Percentiles rank a stretch among this genome's conserved stretches.
Evolutionary conservation across 2,113 vertebrate species (phyloP).

Genomic region (Lichenostomus cassidix): DNA sequence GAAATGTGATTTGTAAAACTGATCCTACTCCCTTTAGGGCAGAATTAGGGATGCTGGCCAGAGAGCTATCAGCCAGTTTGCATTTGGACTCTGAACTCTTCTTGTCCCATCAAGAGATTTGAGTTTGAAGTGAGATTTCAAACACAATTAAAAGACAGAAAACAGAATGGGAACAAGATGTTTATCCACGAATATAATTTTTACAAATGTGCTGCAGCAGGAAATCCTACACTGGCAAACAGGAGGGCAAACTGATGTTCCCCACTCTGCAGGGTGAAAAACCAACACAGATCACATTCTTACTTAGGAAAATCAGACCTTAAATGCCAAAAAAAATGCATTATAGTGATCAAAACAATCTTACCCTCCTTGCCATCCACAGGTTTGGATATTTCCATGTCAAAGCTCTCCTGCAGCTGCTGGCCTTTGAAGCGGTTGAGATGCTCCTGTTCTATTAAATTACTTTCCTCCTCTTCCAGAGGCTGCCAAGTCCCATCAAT

Average conservation of each 20-base stretch:
- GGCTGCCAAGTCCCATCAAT: conserved; percentile 96
- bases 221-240: not conserved
- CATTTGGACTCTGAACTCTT: not conserved
- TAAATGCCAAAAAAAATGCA: not conserved
- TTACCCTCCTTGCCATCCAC: conserved; percentile 96
- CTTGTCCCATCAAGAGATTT: not conserved
- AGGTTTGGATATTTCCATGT: conserved; percentile 87
- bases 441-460: conserved; percentile 93
- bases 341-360: conserved; percentile 15
- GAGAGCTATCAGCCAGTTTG: not conserved
- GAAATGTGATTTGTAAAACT: not conserved
- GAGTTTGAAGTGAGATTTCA: not conserved
- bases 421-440: conserved; percentile 89
- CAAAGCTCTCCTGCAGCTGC: conserved; percentile 89
- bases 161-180: not conserved
- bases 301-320: not conserved
- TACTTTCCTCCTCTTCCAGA: conserved; percentile 94
- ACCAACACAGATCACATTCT: not conserved
- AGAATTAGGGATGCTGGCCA: not conserved
- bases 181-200: not conserved
- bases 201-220: not conserved
- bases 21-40: not conserved
- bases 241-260: not conserved
- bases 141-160: not conserved
- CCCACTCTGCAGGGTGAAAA: not conserved